Evolutionary conservation across 2,888 invertebrate genomes (phyloP), one percentile per base, ranked within the genome.

Genomic region (Eretmocerus hayati): DNA sequence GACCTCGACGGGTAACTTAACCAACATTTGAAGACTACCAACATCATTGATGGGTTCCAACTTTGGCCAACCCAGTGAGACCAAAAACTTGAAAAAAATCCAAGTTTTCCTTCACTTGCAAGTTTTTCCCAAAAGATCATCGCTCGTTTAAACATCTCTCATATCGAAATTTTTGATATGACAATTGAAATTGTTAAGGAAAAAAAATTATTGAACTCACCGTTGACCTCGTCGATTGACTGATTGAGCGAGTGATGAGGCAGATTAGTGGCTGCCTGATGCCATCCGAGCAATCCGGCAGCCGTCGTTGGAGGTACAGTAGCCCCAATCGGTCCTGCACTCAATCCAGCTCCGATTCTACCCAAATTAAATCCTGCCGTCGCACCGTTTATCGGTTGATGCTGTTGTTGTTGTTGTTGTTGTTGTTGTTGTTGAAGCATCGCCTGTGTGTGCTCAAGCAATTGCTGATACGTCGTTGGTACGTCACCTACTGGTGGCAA

Each of bases 391-490:
- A 16, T 21, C 3, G 22, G 21, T n/a, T n/a, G n/a, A 4, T 30
- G 16, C 30, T 38, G 31, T n/a, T 33, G 31, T n/a, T n/a, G n/a
- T n/a, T n/a, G 2, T 44, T 30, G 11, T 18, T 18, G 22, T 13
- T 35, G n/a, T 58, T 59, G 15, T 62, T 37, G 67, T 18, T 13
- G 30, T 48, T 70, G 71, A 15, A 70, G 47, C 63, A 67, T 67
- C 45, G 67, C 66, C 33, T 63, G 65, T 19, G 71, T 68, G 45
- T 70, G 71, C 45, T 71, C 71, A 26, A 71, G 54, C 9, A 71
- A 61, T 49, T 70, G 71, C 42, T 71, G 71, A 47, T 71, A 71
- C 31, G 69, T 61, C 42, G 66, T 58, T 11, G 68, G 65, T 4
- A 69, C 62, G 16, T 71, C 71, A 48, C 53, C 65, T 3, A 58